Conservation (phyloP, 2,113 vertebrate genomes). For the Tragelaphus imberbis region DNA sequence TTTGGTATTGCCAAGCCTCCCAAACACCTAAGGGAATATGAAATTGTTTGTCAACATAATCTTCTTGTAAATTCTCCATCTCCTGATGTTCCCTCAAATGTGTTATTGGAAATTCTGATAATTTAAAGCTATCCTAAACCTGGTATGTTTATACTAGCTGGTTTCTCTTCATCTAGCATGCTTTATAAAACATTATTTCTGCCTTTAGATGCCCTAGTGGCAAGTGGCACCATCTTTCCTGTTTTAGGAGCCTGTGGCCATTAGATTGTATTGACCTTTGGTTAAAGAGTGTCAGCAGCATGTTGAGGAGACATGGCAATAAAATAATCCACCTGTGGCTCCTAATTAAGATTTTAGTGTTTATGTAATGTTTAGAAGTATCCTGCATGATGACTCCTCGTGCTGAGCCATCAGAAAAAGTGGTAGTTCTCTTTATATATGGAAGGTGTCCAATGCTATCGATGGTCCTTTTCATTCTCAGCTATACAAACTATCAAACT, state of each 20-base stretch:
- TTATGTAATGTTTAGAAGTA: neutral
- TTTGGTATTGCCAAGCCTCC: neutral
- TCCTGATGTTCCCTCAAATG: neutral
- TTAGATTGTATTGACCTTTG: neutral
- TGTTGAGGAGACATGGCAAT: neutral
- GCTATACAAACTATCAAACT: neutral
- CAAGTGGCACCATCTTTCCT: neutral
- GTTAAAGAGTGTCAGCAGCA: neutral
- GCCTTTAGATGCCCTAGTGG: neutral
- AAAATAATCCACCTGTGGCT: neutral
- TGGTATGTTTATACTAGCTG: neutral
- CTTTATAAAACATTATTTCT: neutral
- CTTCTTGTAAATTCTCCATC: neutral
- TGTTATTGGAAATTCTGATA: neutral
- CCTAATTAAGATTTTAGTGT: neutral
- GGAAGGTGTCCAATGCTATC: neutral
- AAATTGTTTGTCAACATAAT: neutral
- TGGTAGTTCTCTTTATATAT: neutral
- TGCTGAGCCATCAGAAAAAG: neutral
- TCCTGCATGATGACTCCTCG: neutral
- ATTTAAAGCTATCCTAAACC: neutral
- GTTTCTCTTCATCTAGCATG: neutral
- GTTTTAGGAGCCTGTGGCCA: neutral
- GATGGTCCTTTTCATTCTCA: neutral
- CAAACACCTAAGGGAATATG: neutral